These are phyloP conservation scores for Tribolium freemani DNA, from an alignment of 2,888 invertebrate genomes.

Conservation along the genomic window DNA sequence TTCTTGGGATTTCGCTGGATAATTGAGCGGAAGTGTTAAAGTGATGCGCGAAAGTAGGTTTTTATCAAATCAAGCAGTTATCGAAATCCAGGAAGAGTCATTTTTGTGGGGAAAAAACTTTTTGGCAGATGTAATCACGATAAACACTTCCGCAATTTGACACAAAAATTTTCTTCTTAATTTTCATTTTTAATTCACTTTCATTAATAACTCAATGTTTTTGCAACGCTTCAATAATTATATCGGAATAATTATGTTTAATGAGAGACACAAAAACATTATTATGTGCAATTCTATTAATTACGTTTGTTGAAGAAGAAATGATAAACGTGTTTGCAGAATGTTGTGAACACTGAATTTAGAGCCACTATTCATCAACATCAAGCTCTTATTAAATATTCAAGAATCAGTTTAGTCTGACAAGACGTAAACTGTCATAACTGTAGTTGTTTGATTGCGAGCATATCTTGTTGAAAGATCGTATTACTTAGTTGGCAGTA, in stretches of 20 bases:
- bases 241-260: too few relatives aligned
- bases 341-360: too few relatives aligned
- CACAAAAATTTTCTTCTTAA: too few relatives aligned
- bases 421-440: background rate
- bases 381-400: background rate
- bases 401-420: background rate
- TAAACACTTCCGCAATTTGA: background rate
- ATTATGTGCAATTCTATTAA: too few relatives aligned
- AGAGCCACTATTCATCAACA: too few relatives aligned
- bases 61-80: background rate
- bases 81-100: background rate
- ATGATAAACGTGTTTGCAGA: too few relatives aligned
- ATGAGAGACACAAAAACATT: too few relatives aligned
- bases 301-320: too few relatives aligned
- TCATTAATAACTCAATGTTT: too few relatives aligned
- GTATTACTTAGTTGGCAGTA: background rate
- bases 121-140: constrained; percentile 4
- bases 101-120: background rate
- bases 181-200: too few relatives aligned
- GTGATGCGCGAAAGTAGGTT: constrained; percentile 14
- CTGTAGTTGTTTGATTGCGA: background rate
- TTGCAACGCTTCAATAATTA: too few relatives aligned
- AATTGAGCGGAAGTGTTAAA: constrained; percentile 15
- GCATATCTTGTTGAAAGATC: background rate
- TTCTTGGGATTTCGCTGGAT: constrained; percentile 5